Conservation (phyloP, 1,140 invertebrate genomes). For the Maniola jurtina region DNA sequence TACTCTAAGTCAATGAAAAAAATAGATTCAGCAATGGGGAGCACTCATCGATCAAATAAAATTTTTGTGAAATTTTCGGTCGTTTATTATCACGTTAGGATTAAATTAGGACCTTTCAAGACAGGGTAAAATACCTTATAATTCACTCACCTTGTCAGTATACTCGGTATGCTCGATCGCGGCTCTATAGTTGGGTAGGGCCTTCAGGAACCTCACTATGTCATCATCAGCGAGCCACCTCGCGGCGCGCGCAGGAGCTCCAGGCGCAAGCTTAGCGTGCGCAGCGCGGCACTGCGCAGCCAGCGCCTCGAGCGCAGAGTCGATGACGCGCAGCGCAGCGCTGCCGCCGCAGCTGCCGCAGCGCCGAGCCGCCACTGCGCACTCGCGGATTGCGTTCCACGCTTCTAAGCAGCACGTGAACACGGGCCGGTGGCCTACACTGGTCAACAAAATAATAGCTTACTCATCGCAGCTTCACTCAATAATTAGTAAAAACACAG, state of each 20-base stretch:
- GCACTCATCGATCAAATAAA: no score
- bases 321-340: conserved; percentile 34
- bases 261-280: conserved; percentile 84
- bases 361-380: conserved; percentile 36
- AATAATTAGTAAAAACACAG: no score
- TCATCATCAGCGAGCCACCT: conserved; percentile 97
- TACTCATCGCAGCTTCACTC: no score
- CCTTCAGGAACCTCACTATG: conserved; percentile 93
- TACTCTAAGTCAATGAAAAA: no score
- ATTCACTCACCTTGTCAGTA: conserved; percentile 30
- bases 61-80: no score
- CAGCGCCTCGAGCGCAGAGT: conserved; percentile 23
- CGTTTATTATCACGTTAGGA: no score
- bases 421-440: conserved; percentile 36
- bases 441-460: no score
- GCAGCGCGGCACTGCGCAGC: conserved; percentile 51
- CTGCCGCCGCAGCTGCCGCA: conserved; percentile 46
- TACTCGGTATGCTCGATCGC: conserved; percentile 36
- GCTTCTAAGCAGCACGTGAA: conserved; percentile 43
- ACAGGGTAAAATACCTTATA: no score
- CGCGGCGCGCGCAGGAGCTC: conserved; percentile 89
- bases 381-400: conserved; percentile 35
- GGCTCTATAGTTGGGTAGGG: conserved; percentile 63
- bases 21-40: no score
- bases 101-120: no score